A percentile compares a stretch with the other conserved stretches of the same genome.
Evolutionary conservation across 2,113 vertebrate genomes (phyloP).

Genomic region (Capreolus pygargus): DNA sequence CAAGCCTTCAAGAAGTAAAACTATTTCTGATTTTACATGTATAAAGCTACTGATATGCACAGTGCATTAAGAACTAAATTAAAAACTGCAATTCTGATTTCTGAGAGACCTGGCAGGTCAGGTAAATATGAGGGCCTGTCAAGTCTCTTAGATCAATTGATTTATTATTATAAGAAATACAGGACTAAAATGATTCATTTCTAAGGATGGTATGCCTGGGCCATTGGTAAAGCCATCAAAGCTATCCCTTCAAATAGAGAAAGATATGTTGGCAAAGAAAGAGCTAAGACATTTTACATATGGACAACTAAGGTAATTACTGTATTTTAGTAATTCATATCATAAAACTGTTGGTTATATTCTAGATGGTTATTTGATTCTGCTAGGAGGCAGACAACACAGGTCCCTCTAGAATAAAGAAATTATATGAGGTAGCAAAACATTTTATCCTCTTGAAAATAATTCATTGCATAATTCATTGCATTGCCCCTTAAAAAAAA

Average conservation of each 20-base stretch:
- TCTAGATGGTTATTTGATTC: background rate
- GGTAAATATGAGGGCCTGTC: background rate
- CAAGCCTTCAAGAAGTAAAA: conserved; percentile 3
- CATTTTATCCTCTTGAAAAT: conserved; percentile 19
- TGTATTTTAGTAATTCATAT: background rate
- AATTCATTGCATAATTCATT: conserved; percentile 27
- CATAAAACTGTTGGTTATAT: background rate
- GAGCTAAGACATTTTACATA: background rate
- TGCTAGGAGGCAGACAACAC: background rate
- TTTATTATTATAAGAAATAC: conserved; percentile 2
- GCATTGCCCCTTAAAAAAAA: background rate
- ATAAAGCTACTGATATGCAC: background rate
- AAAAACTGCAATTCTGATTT: conserved; percentile 1
- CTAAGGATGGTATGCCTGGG: background rate
- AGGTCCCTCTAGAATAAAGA: background rate
- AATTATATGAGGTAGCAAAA: background rate
- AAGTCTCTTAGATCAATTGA: conserved; percentile 2
- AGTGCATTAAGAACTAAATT: background rate
- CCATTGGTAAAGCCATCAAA: background rate
- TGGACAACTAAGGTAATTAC: background rate
- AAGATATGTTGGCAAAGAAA: conserved; percentile 3
- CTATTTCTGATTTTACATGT: conserved; percentile 27
- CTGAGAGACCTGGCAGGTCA: background rate
- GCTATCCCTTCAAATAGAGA: background rate
- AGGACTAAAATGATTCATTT: conserved; percentile 18